These are phyloP conservation scores for Nothura maculosa DNA, from an alignment of 2,797 vertebrate species.

Conservation along the genomic window DNA sequence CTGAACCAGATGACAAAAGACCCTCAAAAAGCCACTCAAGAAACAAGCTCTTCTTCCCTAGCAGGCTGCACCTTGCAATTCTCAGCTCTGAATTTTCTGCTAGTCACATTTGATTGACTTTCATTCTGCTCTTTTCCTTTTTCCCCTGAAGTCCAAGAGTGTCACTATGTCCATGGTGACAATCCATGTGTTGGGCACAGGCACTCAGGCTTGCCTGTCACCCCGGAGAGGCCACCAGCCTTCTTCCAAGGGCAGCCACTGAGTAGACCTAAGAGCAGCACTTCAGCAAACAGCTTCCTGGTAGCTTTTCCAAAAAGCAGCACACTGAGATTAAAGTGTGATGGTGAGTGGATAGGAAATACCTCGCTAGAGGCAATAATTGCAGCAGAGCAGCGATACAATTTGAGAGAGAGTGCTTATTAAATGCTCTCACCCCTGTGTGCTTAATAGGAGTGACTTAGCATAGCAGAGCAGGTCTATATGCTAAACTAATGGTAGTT, in stretches of 20 bases:
- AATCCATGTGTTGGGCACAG: neutral
- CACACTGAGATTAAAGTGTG: fast-evolving
- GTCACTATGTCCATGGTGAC: neutral
- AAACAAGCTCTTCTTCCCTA: neutral
- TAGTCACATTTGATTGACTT: neutral
- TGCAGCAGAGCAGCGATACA: neutral
- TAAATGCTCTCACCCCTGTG: neutral
- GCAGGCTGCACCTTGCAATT: neutral
- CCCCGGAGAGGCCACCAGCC: neutral
- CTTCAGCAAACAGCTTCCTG: neutral
- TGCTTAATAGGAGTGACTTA: fast-evolving
- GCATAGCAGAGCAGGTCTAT: no score
- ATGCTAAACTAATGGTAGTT: no score
- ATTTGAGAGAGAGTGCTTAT: neutral
- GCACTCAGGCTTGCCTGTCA: neutral
- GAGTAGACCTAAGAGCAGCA: fast-evolving
- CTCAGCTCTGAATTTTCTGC: neutral
- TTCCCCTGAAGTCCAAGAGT: neutral
- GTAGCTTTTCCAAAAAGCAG: neutral
- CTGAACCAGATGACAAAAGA: neutral
- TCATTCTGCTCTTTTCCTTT: neutral
- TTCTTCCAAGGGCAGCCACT: neutral
- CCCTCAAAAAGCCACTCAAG: neutral
- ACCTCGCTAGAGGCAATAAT: neutral
- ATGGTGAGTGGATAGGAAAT: neutral